A percentile compares a stretch with the other conserved stretches of the same genome.
Conservation (phyloP, 2,888 invertebrate species). For the Chymomyza procnemis region DNA sequence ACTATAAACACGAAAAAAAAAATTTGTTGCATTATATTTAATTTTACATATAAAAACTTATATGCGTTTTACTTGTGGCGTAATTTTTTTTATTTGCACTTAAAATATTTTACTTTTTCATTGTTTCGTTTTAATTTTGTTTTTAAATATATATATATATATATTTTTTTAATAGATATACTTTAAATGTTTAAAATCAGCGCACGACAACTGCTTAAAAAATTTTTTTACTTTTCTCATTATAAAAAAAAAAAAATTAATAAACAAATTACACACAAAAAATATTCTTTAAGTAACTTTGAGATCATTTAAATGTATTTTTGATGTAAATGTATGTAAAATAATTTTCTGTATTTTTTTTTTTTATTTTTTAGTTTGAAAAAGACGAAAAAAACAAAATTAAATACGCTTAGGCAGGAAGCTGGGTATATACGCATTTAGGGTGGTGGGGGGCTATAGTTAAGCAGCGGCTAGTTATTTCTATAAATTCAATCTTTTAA, state of each 20-base stretch:
- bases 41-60: conserved; percentile 11
- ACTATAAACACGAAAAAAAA: conserved; percentile 35
- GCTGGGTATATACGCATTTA: not conserved
- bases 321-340: conserved; percentile 51
- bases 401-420: conserved; percentile 8
- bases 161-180: conserved; percentile 2
- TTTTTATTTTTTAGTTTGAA: not conserved
- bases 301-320: conserved; percentile 73
- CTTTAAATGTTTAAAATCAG: conserved; percentile 38
- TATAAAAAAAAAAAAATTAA: conserved; percentile 9
- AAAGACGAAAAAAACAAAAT: conserved; percentile 1
- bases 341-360: not conserved
- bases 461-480: no score
- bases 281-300: conserved; percentile 69
- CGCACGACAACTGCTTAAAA: conserved; percentile 34
- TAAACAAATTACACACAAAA: conserved; percentile 64
- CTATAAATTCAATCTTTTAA: no score
- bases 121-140: not conserved
- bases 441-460: no score
- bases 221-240: conserved; percentile 9
- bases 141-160: not conserved
- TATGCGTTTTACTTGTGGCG: conserved; percentile 28
- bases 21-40: conserved; percentile 27
- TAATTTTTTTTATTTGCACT: conserved; percentile 28
- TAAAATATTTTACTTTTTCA: conserved; percentile 12